Percentiles rank a stretch among this genome's conserved stretches.
These are phyloP conservation scores for Cybosia mesomella DNA, from an alignment of 2,888 invertebrate species.

Conservation along the genomic window DNA sequence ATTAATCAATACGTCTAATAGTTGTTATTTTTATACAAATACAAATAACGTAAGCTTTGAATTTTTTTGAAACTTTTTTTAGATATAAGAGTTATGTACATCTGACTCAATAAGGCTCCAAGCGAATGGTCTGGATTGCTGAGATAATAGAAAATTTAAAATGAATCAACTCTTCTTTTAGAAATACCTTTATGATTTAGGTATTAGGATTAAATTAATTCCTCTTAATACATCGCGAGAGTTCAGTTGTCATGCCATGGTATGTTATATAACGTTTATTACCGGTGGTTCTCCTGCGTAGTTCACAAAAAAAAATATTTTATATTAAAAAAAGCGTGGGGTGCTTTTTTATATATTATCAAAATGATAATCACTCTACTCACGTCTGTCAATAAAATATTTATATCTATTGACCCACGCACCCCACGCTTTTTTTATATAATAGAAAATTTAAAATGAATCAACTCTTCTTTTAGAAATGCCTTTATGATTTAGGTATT, in stretches of 20 bases:
- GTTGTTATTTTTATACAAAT: background rate
- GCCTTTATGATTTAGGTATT: background rate
- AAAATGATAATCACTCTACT: too few relatives aligned
- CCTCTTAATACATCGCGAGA: background rate
- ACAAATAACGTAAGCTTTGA: background rate
- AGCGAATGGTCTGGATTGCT: conserved; percentile 3
- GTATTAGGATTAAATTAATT: too few relatives aligned
- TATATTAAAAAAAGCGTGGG: too few relatives aligned
- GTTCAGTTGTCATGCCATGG: background rate
- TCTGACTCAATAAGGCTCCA: background rate
- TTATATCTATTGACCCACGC: too few relatives aligned
- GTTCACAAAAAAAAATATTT: too few relatives aligned
- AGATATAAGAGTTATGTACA: background rate
- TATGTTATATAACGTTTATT: background rate
- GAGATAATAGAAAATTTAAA: background rate
- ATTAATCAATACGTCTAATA: background rate
- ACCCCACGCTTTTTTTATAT: too few relatives aligned
- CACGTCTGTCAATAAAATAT: too few relatives aligned
- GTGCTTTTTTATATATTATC: too few relatives aligned
- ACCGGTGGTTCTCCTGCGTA: too few relatives aligned
- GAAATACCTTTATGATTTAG: background rate
- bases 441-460: background rate
- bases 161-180: background rate
- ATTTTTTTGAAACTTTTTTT: background rate
- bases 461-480: background rate